Evolutionary conservation across 2,797 vertebrate genomes (phyloP).

Genomic region (Eospalax fontanierii): DNA sequence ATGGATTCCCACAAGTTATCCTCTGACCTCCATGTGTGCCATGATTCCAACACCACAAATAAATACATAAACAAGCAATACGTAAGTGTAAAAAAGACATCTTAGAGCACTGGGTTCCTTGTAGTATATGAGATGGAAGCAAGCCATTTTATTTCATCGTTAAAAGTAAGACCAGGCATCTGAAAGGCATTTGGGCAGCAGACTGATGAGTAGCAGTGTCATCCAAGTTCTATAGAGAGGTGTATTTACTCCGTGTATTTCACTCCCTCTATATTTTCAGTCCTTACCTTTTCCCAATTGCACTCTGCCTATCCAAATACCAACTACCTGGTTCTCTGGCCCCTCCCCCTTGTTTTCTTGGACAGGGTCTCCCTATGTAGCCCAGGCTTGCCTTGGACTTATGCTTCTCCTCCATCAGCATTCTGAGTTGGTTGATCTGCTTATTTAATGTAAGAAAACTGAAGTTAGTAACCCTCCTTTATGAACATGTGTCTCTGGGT

Average conservation of each 20-base stretch:
- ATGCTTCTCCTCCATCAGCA: not conserved
- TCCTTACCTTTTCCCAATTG: not conserved
- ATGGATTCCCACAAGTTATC: not conserved
- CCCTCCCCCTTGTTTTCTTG: not conserved
- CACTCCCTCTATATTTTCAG: not conserved
- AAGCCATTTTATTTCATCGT: conserved; percentile 14
- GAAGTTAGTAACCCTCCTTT: not conserved
- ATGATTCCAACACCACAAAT: not conserved
- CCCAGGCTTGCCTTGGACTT: too few species aligned
- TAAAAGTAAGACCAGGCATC: not conserved
- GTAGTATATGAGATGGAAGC: not conserved
- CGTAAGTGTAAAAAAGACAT: too few species aligned
- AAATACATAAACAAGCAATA: too few species aligned
- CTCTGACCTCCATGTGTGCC: not conserved
- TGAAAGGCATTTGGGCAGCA: not conserved
- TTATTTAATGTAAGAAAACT: not conserved
- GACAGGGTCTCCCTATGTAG: too few species aligned
- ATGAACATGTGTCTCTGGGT: not conserved
- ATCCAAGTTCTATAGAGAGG: not conserved
- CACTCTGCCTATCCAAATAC: not conserved
- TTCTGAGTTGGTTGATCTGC: not conserved
- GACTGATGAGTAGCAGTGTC: not conserved
- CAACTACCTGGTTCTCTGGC: not conserved
- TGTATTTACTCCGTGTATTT: not conserved
- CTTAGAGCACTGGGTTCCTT: too few species aligned